Percentiles rank a stretch among this genome's conserved stretches.
Conservation (phyloP, 1,140 invertebrate species). For the Araneus ventricosus region DNA sequence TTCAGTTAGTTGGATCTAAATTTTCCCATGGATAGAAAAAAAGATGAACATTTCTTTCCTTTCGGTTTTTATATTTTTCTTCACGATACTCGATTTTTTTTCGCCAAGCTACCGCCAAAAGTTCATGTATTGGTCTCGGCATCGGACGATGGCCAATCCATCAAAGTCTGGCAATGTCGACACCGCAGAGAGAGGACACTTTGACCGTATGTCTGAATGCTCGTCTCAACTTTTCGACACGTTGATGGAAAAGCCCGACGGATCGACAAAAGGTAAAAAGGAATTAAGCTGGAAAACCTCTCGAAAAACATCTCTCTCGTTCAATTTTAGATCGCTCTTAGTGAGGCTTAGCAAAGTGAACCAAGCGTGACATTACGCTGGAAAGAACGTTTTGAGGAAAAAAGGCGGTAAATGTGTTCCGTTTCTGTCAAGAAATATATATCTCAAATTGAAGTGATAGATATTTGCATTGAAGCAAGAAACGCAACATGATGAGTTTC, state of each 20-base stretch:
- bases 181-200: conserved; percentile 35
- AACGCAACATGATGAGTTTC: not conserved
- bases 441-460: conserved; percentile 15
- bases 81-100: not conserved
- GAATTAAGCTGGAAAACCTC: not conserved
- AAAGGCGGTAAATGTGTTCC: not conserved
- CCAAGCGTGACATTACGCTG: not conserved
- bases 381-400: not conserved
- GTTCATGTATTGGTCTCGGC: not conserved
- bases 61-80: not conserved
- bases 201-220: conserved; percentile 10
- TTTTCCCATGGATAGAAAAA: not conserved
- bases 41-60: not conserved
- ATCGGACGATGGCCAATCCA: conserved; percentile 25
- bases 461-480: conserved; percentile 16
- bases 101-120: not conserved
- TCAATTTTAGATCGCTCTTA: conserved; percentile 6
- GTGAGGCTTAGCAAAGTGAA: not conserved
- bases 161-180: conserved; percentile 37
- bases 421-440: not conserved
- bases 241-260: not conserved
- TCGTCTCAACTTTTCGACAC: not conserved
- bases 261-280: conserved; percentile 3
- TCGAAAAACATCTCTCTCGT: conserved; percentile 17
- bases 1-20: not conserved